Evolutionary conservation across 2,113 vertebrate genomes (phyloP).

Genomic region (Madoqua kirkii): DNA sequence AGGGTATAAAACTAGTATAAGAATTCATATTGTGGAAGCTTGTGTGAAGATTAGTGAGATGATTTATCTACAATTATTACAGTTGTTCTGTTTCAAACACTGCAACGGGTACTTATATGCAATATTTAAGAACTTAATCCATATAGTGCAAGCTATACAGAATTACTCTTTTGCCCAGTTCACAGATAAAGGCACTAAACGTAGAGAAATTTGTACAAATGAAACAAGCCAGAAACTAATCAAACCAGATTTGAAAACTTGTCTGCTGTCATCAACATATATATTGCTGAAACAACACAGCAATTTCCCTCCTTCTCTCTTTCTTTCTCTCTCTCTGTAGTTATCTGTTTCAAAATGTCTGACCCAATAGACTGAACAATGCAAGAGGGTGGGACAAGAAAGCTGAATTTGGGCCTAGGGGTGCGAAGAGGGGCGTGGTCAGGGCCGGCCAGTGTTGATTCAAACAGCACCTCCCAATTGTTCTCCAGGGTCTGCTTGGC

Average conservation of each 20-base stretch:
- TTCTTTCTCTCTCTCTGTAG: background rate
- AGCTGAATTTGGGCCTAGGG: background rate
- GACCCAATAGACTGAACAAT: background rate
- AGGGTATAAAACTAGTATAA: background rate
- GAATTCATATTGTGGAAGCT: background rate
- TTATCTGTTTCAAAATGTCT: background rate
- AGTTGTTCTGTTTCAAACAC: background rate
- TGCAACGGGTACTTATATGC: background rate
- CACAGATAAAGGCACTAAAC: background rate
- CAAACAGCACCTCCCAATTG: background rate
- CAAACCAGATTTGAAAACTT: background rate
- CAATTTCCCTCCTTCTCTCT: background rate
- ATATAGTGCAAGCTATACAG: background rate
- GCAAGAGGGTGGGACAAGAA: background rate
- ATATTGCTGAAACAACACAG: background rate
- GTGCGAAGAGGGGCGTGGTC: background rate
- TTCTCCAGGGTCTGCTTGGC: background rate
- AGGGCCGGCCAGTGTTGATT: rapidly evolving
- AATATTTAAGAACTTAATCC: background rate
- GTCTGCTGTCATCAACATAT: background rate
- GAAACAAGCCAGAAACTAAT: background rate
- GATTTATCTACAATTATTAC: background rate
- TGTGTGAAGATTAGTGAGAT: background rate
- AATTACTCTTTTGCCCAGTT: background rate
- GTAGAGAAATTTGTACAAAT: background rate